Percentiles rank a stretch among this genome's conserved stretches.
phyloP scores from a whole-genome alignment of 2,797 vertebrate genomes.

The Melanotaenia nigrans region DNA sequence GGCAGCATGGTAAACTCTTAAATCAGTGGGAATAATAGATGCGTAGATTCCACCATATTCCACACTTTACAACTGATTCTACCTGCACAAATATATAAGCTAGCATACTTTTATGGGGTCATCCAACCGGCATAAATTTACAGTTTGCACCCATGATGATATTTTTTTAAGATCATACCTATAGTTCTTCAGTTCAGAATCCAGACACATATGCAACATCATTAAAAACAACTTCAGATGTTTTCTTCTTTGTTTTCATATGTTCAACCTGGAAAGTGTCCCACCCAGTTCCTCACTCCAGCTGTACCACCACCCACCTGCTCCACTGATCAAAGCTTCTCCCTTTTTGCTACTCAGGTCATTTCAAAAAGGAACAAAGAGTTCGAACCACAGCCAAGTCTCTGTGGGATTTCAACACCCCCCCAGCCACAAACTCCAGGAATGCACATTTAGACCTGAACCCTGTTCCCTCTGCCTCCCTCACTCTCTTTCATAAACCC shows the following conservation, averaged over 20 bases:
- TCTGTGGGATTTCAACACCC: background rate
- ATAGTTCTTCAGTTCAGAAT: no score
- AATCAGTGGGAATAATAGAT: no score
- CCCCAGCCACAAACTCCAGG: constrained; percentile 15
- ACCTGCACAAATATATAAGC: no score
- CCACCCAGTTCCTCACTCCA: background rate
- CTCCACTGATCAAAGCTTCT: constrained; percentile 24
- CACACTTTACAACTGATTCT: no score
- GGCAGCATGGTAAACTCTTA: no score
- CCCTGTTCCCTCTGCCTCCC: background rate
- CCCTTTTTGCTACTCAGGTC: background rate
- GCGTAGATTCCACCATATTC: no score
- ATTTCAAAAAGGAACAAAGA: constrained; percentile 9
- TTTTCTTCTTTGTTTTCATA: background rate
- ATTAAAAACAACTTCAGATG: no score
- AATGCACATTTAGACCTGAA: constrained; percentile 52
- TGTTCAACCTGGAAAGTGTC: background rate
- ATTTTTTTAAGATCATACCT: no score
- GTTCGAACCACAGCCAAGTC: background rate
- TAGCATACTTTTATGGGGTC: no score
- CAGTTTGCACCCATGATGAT: no score
- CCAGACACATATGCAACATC: no score
- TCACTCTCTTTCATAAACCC: constrained; percentile 51
- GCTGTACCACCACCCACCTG: background rate
- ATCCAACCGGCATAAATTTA: no score